Evolutionary conservation across 2,113 vertebrate species (phyloP).

Genomic region (Mastomys natalensis): DNA sequence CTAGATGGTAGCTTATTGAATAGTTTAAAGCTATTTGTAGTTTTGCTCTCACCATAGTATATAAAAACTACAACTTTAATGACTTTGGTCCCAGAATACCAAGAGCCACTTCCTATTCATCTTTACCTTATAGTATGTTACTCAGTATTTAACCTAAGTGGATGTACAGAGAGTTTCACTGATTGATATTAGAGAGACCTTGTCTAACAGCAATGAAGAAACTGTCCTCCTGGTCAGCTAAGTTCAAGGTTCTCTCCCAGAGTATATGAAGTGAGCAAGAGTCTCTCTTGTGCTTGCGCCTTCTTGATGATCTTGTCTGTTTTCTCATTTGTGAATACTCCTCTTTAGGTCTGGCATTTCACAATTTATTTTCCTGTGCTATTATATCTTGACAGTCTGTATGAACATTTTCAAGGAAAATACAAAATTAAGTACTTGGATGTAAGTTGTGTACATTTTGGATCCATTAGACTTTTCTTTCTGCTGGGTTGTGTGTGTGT

Average conservation of each 20-base stretch:
- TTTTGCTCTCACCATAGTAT: neutral
- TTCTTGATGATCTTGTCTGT: neutral
- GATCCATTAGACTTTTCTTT: neutral
- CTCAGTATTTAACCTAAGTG: neutral
- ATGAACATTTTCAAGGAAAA: constrained; percentile 11
- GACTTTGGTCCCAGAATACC: neutral
- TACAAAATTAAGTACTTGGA: neutral
- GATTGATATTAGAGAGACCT: neutral
- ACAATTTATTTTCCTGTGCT: constrained; percentile 15
- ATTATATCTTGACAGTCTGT: constrained; percentile 10
- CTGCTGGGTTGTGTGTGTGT: neutral
- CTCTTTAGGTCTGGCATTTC: neutral
- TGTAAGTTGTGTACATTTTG: neutral
- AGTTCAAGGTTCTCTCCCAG: neutral
- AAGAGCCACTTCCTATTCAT: neutral
- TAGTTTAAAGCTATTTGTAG: constrained; percentile 18
- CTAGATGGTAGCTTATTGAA: neutral
- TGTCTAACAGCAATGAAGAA: neutral
- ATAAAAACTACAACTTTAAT: neutral
- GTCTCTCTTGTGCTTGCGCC: neutral
- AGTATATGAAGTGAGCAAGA: neutral
- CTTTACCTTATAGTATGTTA: neutral
- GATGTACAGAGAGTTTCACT: neutral
- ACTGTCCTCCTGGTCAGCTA: neutral
- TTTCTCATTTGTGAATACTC: constrained; percentile 14